Evolutionary conservation across 2,113 vertebrate genomes (phyloP).

Genomic region (Rhinoderma darwinii): DNA sequence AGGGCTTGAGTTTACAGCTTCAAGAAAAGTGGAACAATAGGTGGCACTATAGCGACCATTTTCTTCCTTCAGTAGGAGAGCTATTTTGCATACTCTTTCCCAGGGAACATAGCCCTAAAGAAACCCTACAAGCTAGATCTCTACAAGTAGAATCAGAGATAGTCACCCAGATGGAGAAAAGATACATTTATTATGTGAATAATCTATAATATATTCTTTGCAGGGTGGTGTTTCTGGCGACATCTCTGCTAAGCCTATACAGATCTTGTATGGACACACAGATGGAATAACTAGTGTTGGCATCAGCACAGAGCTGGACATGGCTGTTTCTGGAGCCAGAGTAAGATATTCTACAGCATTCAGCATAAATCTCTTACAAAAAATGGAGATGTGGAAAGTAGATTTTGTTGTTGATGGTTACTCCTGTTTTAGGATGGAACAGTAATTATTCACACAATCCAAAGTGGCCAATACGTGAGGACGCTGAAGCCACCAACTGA

Average conservation of each 20-base stretch:
- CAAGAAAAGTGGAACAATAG: no score
- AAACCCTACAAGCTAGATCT: no score
- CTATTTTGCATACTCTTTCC: no score
- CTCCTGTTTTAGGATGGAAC: slow-evolving; percentile 84
- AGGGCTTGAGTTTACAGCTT: no score
- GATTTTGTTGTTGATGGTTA: neutral
- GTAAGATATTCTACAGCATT: slow-evolving; percentile 69
- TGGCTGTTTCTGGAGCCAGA: slow-evolving; percentile 92
- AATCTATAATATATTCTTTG: neutral
- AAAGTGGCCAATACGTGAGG: slow-evolving; percentile 90
- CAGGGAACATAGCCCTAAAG: no score
- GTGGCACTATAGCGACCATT: no score
- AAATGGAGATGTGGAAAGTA: neutral
- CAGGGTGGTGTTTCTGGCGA: slow-evolving; percentile 69
- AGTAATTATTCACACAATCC: slow-evolving; percentile 88
- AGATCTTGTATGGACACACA: slow-evolving; percentile 93
- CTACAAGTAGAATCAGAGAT: no score
- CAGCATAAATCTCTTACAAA: neutral
- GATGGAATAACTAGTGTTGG: slow-evolving; percentile 88
- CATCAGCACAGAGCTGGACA: slow-evolving; percentile 95
- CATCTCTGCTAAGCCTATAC: slow-evolving; percentile 86
- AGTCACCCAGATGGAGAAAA: neutral
- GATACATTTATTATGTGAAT: neutral
- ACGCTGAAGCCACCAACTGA: slow-evolving; percentile 88
- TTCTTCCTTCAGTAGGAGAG: no score